Percentiles rank a stretch among this genome's conserved stretches.
Evolutionary conservation across 1,140 invertebrate genomes (phyloP).

Genomic region (Drosophila ficusphila): DNA sequence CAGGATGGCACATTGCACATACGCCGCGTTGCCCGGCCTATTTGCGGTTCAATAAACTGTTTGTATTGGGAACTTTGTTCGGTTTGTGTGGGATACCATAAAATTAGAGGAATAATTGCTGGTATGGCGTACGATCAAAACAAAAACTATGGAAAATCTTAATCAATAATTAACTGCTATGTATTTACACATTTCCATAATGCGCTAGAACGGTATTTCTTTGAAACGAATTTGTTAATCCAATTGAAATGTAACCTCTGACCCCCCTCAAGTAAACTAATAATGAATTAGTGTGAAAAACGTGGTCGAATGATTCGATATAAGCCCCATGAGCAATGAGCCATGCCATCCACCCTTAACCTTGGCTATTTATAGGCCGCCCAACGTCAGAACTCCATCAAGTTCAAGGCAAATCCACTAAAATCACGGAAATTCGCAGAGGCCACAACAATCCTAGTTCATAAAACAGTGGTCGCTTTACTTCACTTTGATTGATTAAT

Average conservation of each 20-base stretch:
- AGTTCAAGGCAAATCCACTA: constrained; percentile 71
- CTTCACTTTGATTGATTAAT: constrained; percentile 43
- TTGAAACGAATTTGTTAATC: constrained; percentile 48
- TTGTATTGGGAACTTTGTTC: constrained; percentile 26
- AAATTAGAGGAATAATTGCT: constrained; percentile 20
- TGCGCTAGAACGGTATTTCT: constrained; percentile 25
- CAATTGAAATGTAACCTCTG: constrained; percentile 26
- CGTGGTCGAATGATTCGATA: constrained; percentile 10
- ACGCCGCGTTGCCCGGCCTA: constrained; percentile 27
- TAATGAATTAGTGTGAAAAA: constrained; percentile 19
- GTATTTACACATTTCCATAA: constrained; percentile 39
- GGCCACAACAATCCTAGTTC: constrained; percentile 49
- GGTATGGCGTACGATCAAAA: background rate
- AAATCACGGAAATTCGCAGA: constrained; percentile 42
- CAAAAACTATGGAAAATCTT: constrained; percentile 3
- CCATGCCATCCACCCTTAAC: constrained; percentile 42
- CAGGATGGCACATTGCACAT: constrained; percentile 26
- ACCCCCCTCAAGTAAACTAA: constrained; percentile 6
- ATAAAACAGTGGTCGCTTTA: constrained; percentile 15
- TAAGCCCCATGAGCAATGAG: constrained; percentile 10
- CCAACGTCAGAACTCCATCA: constrained; percentile 39
- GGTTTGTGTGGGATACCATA: background rate
- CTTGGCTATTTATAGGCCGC: constrained; percentile 56
- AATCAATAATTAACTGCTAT: constrained; percentile 41
- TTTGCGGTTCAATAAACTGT: constrained; percentile 44